These are phyloP conservation scores for Xiphias gladius DNA, from an alignment of 2,113 vertebrate genomes.

Conservation along the genomic window DNA sequence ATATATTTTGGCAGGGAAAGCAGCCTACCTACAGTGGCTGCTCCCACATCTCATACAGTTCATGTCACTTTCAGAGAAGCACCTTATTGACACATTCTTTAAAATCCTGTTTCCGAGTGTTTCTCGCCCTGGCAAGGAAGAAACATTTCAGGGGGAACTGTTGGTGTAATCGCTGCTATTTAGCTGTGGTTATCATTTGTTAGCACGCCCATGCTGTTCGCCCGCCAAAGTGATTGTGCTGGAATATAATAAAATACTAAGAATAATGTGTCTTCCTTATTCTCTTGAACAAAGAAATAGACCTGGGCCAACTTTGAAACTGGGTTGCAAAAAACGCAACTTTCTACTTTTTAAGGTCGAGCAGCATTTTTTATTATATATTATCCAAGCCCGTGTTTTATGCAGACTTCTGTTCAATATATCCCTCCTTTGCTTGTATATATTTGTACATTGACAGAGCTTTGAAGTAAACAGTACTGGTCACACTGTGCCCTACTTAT, in stretches of 20 bases:
- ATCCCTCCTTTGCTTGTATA: background rate
- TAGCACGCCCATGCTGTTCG: constrained; percentile 7
- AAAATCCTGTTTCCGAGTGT: constrained; percentile 19
- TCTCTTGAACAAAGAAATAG: constrained; percentile 33
- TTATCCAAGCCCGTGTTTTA: background rate
- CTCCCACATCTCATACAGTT: background rate
- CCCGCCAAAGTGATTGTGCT: constrained; percentile 33
- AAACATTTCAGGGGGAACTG: constrained; percentile 26
- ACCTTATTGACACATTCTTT: constrained; percentile 22
- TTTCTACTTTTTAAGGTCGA: background rate
- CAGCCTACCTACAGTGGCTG: background rate
- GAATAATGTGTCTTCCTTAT: constrained; percentile 33
- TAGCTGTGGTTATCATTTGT: constrained; percentile 37
- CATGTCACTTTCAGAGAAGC: constrained; percentile 15
- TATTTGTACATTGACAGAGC: background rate
- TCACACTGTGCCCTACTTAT: background rate
- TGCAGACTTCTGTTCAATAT: background rate
- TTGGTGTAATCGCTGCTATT: constrained; percentile 38
- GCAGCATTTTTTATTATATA: background rate
- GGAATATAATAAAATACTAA: constrained; percentile 37
- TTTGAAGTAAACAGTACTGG: background rate
- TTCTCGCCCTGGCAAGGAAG: constrained; percentile 31
- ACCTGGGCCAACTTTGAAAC: background rate
- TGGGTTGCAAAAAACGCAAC: background rate
- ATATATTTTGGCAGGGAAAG: background rate